These are phyloP conservation scores for Astropecten irregularis DNA, from an alignment of 53 echinoderm and acorn worm genomes.

Conservation along the genomic window DNA sequence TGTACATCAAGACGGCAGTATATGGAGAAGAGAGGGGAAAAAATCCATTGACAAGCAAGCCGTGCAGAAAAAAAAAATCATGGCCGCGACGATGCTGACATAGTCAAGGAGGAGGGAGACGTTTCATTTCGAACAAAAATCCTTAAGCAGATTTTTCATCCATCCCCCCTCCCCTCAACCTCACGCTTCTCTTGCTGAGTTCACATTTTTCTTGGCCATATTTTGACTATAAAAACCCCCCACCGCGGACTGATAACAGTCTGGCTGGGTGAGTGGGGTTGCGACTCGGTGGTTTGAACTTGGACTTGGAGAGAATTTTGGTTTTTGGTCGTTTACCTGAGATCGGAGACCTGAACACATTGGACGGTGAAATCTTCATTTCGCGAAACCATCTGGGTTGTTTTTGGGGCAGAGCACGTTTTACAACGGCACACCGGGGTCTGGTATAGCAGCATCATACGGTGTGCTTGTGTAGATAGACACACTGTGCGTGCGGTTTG, in stretches of 20 bases:
- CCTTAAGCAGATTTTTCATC: neutral
- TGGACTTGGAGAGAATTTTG: neutral
- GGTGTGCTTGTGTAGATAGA: no score
- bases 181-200: neutral
- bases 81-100: conserved; percentile 33
- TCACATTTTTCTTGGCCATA: conserved; percentile 8
- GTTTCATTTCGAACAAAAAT: neutral
- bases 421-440: no score
- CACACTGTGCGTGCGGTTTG: no score
- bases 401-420: neutral
- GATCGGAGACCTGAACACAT: no score
- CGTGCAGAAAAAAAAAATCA: conserved; percentile 37
- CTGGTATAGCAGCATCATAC: no score
- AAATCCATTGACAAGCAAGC: conserved; percentile 46
- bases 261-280: neutral
- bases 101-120: conserved; percentile 13
- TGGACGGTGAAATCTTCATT: neutral
- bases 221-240: neutral
- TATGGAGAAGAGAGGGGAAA: no score
- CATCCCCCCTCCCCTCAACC: neutral
- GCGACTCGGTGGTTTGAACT: neutral
- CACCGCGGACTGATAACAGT: no score
- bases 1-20: conserved; percentile 49
- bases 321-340: neutral
- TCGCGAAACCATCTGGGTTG: neutral